Percentiles rank a stretch among this genome's conserved stretches.
Evolutionary conservation across 1,140 invertebrate genomes (phyloP).

Genomic region (Nebria ingens): DNA sequence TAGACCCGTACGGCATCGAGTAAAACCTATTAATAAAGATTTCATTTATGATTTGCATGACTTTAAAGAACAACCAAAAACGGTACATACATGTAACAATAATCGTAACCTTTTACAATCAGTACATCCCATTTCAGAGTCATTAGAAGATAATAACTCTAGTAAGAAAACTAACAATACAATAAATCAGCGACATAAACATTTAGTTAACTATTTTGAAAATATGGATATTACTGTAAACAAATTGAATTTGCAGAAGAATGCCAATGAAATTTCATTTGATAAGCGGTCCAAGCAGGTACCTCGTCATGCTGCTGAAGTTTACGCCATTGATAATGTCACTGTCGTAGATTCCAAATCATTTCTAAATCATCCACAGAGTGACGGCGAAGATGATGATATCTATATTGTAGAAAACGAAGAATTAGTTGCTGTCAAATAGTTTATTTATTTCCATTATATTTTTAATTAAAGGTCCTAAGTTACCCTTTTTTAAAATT

Average conservation of each 20-base stretch:
- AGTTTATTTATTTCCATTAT: background rate
- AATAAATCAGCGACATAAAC: background rate
- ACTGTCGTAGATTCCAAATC: background rate
- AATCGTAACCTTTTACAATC: background rate
- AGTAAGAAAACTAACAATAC: background rate
- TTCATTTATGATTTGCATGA: slow-evolving; percentile 53
- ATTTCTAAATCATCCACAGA: background rate
- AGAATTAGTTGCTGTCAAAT: slow-evolving; percentile 2
- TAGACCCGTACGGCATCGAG: slow-evolving; percentile 50
- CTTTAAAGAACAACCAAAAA: background rate
- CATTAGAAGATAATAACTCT: background rate
- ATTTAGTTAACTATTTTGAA: background rate
- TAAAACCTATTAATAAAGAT: slow-evolving; percentile 52
- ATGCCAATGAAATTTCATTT: background rate
- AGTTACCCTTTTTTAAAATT: too few species aligned
- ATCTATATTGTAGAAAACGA: slow-evolving; percentile 6
- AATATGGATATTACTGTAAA: background rate
- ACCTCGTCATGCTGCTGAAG: background rate
- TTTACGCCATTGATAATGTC: background rate
- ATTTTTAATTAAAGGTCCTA: too few species aligned
- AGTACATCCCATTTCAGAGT: background rate
- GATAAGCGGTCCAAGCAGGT: background rate
- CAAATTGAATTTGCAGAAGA: background rate
- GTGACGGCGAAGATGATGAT: slow-evolving; percentile 1
- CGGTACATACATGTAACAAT: background rate